Percentiles rank a stretch among this genome's conserved stretches.
Conservation (phyloP, 2,113 vertebrate species). For the Andinoacara biseriatus region DNA sequence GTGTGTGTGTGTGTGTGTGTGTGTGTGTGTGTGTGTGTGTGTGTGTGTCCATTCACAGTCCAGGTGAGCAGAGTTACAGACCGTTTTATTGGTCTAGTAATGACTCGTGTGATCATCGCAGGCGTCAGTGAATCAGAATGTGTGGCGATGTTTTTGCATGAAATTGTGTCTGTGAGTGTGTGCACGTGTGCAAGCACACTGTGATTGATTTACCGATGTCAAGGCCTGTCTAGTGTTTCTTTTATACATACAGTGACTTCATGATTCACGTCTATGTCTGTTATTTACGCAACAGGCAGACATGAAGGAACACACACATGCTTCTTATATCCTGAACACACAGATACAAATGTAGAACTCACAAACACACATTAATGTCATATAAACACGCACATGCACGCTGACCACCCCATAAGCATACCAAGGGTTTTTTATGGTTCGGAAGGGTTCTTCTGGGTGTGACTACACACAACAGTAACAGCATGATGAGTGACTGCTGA, state of each 20-base stretch:
- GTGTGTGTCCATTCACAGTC: conserved; percentile 45
- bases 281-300: conserved; percentile 30
- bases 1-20: neutral
- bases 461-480: conserved; percentile 3
- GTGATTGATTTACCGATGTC: conserved; percentile 49
- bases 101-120: conserved; percentile 47
- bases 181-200: neutral
- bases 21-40: conserved; percentile 1
- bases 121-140: conserved; percentile 49
- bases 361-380: neutral
- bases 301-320: neutral
- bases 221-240: conserved; percentile 5
- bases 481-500: neutral
- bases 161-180: neutral
- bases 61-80: conserved; percentile 67
- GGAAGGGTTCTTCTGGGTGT: neutral
- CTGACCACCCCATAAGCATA: neutral
- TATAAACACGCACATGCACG: conserved; percentile 5
- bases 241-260: conserved; percentile 14
- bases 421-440: neutral
- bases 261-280: neutral
- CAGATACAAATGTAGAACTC: neutral
- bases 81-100: conserved; percentile 62
- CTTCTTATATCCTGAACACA: neutral
- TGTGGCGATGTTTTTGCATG: conserved; percentile 34